A percentile compares a stretch with the other conserved stretches of the same genome.
These are phyloP conservation scores for Agrotis clavis DNA, from an alignment of 2,888 invertebrate species.

Conservation along the genomic window DNA sequence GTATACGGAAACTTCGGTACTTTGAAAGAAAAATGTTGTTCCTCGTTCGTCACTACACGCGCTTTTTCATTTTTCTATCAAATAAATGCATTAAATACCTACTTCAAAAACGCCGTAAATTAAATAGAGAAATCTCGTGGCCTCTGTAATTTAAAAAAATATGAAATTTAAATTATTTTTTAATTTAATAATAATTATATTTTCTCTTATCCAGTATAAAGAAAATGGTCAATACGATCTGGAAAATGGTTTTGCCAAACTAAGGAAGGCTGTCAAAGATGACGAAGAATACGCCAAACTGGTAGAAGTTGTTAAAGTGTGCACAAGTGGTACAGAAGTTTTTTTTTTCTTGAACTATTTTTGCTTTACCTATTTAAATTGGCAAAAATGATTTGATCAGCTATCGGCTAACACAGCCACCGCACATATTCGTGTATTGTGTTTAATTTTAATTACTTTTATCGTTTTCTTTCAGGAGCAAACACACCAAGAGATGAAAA, in stretches of 20 bases:
- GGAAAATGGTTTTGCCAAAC: slow-evolving; percentile 4
- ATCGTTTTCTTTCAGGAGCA: slow-evolving; percentile 20
- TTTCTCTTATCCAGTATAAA: slow-evolving; percentile 9
- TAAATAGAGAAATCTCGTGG: too few species aligned
- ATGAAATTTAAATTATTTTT: too few species aligned
- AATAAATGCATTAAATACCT: too few species aligned
- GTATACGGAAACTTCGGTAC: too few species aligned
- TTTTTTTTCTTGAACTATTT: background rate
- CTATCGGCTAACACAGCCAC: too few species aligned
- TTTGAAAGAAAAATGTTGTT: too few species aligned
- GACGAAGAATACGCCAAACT: slow-evolving; percentile 16
- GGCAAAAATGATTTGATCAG: background rate
- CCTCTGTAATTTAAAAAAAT: too few species aligned
- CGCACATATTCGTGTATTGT: background rate
- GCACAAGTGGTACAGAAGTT: slow-evolving; percentile 19
- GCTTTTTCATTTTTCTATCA: too few species aligned
- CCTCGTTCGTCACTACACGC: too few species aligned
- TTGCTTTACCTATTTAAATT: too few species aligned
- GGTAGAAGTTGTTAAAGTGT: background rate
- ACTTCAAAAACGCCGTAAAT: too few species aligned
- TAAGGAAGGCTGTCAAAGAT: slow-evolving; percentile 16
- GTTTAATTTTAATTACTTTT: background rate
- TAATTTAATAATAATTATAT: background rate
- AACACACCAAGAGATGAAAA: slow-evolving; percentile 21
- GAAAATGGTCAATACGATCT: slow-evolving; percentile 34